Evolutionary conservation across 2,888 invertebrate genomes (phyloP).

Genomic region (Pseudoips prasinana): DNA sequence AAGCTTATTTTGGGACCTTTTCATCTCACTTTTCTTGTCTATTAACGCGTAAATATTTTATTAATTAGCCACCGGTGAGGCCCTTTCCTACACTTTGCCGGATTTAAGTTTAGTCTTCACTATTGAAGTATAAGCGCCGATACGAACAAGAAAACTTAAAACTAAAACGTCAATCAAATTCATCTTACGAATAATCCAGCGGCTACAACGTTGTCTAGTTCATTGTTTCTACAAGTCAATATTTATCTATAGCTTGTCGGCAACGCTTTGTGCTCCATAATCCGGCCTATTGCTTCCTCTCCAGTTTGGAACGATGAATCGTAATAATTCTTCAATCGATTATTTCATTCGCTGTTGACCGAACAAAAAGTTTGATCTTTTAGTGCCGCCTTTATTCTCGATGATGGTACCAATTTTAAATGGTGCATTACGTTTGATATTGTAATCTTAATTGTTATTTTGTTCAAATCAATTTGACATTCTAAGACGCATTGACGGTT

Average conservation of each 20-base stretch:
- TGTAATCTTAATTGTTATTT: conserved; percentile 55
- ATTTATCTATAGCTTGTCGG: conserved; percentile 75
- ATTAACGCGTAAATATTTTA: conserved; percentile 62
- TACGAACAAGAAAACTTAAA: conserved; percentile 23
- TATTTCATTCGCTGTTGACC: conserved; percentile 62
- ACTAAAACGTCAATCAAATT: conserved; percentile 58
- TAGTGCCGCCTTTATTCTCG: conserved; percentile 54
- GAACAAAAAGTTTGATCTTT: conserved; percentile 67
- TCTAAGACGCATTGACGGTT: no score
- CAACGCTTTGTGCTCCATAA: conserved; percentile 67
- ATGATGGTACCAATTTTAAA: conserved; percentile 59
- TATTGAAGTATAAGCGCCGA: conserved; percentile 12
- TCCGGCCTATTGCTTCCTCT: conserved; percentile 68
- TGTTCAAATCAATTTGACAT: conserved; percentile 41
- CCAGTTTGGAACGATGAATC: conserved; percentile 71
- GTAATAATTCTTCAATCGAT: conserved; percentile 75
- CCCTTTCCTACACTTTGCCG: conserved; percentile 28
- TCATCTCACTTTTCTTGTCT: conserved; percentile 71
- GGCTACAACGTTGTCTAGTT: conserved; percentile 45
- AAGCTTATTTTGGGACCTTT: conserved; percentile 78
- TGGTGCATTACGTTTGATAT: conserved; percentile 17
- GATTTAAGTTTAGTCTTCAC: conserved; percentile 23
- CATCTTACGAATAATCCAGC: conserved; percentile 53
- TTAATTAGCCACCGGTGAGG: conserved; percentile 32
- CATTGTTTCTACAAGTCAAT: conserved; percentile 80